Base-by-base conservation (phyloP, 92 coral and sea anemone genomes). In the Heteractis magnifica region DNA sequence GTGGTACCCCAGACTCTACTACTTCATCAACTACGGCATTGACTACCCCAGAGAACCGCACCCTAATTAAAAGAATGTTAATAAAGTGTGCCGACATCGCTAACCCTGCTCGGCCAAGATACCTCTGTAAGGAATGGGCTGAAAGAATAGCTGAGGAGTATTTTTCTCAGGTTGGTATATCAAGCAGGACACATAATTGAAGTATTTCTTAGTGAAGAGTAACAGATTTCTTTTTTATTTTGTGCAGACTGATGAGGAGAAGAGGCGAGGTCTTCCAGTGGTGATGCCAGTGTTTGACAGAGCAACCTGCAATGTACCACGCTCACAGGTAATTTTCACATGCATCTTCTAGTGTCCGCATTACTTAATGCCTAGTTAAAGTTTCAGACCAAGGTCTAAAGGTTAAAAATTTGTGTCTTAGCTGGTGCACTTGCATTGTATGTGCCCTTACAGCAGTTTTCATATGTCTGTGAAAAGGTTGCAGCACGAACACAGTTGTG, bases 201-300 rank as follows among this genome's bases (percentile, higher is more conserved):
- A 18, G n/a, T 59, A 11, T 11, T 49, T 64, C 16, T 82, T 4
- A 73, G 20, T 79, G 49, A 23, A 7, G 11, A 56, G 13, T 49
- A 41, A 20, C 49, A 51, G 10, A 9, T 83, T 59, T 44, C 65
- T 6, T 21, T 58, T 6, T 51, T 79, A 5, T 72, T 70, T 48
- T 76, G 56, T 9, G 3, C 53, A 96, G 99, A 96, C 99, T 21
- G 99, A 96, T 52, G 99, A 96, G 77, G 99, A 96, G 83, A 96
- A 96, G 81, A 84, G 86, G 79, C 86, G 98, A 52, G 99, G 99
- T 10, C 84, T 96, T 23, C 99, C 99, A 20, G 99, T 96, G 59
- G 99, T 96, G 19, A 96, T 96, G 99, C 99, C 99, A 44, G 99
- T 96, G 44, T 96, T 96, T 83, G 99, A 96, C 88, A 88, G 95